phyloP scores from a whole-genome alignment of 2,113 vertebrate genomes.

The Chloropsis hardwickii region DNA sequence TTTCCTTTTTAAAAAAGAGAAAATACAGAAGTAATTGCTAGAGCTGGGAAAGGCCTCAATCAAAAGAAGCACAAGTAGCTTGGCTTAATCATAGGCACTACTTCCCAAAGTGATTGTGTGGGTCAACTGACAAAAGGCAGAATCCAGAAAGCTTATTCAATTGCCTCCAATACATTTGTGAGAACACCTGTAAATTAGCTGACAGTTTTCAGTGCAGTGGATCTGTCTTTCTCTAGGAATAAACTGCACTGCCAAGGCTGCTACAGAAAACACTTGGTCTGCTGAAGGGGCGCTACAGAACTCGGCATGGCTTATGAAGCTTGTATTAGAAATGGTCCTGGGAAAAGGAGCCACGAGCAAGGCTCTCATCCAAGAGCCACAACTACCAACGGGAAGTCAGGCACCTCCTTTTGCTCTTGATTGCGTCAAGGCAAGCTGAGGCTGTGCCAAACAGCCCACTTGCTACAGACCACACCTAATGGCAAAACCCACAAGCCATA shows the following conservation, averaged over 20 bases:
- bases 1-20: neutral
- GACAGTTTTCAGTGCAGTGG: neutral
- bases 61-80: neutral
- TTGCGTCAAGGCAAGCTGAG: neutral
- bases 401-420: neutral
- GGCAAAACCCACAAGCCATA: neutral
- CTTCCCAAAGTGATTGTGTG: fast-evolving
- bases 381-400: neutral
- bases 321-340: neutral
- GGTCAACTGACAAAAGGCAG: neutral
- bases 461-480: neutral
- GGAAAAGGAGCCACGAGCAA: neutral
- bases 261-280: neutral
- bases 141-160: neutral
- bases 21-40: neutral
- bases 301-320: neutral
- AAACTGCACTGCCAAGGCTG: neutral
- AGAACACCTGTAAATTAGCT: neutral
- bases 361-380: neutral
- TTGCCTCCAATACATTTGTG: neutral
- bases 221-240: neutral
- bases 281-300: neutral
- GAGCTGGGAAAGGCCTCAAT: neutral
- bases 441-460: neutral
- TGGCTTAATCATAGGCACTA: neutral